Base-by-base conservation (phyloP, 2,113 vertebrate species). In the Pelodiscus sinensis region DNA sequence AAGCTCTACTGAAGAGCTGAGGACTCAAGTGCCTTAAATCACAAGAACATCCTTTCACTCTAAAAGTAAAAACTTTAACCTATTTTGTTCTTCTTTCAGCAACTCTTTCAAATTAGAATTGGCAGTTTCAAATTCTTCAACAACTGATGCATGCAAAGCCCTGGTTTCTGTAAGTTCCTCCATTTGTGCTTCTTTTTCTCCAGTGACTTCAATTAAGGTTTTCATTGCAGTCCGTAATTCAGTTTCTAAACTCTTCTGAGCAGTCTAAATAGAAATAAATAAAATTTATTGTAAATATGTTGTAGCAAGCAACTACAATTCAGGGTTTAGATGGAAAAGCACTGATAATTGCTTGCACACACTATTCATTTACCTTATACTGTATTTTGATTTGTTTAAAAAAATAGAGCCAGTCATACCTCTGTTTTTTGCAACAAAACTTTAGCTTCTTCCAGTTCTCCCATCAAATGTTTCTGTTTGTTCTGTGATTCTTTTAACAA, bases 371-470 rank as follows among this genome's bases (percentile, higher is more conserved):
- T 55, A 75, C 85, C 52, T 27, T 78, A 84, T 60, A 89, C 38
- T 68, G 87, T 22, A 92, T 52, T 71, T 9, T 82, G 92, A 80
- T 94, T 16, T 51, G 38, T 62, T 10, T 54, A 54, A 54, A 54
- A 54, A 88, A 78, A 90, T 4, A 92, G 87, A 54, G 56, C 24
- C 91, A 90, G 83, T 73, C 96, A 82, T 97, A 99, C 99, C 98
- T 99, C 94, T 93, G 78, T 92, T 86, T 98, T 98, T 95, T 96
- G 93, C 93, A 97, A 97, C n/a, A 95, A 95, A 82, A 97, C 88
- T 97, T 98, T 98, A 92, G 89, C 94, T 84, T 94, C 94, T 95
- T 98, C 96, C 65, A 99, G 93, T 96, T 99, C 98, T 96, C 97
- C 94, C 89, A 96, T 94, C 96, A 99, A 96, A 35, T 82, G 88